These are phyloP conservation scores for Poicephalus gulielmi DNA, from an alignment of 2,113 vertebrate species.

Conservation along the genomic window DNA sequence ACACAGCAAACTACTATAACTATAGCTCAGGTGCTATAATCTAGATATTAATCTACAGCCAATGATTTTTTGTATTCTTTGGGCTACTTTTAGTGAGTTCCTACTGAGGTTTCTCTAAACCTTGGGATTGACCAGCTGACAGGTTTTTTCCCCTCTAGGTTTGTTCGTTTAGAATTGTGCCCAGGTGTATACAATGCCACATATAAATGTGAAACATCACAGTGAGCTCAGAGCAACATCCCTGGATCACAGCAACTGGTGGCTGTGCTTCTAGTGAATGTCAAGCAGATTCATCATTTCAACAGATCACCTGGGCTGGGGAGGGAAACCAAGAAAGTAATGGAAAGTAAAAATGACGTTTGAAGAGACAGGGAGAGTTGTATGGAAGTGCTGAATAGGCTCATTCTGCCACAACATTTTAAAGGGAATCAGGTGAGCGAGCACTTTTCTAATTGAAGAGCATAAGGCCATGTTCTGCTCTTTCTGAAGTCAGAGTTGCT, in stretches of 20 bases:
- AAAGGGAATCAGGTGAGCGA: background rate
- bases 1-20: background rate
- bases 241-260: background rate
- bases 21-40: background rate
- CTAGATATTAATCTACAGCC: background rate
- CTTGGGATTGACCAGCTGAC: background rate
- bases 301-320: background rate
- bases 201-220: fast-evolving
- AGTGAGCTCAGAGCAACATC: background rate
- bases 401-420: background rate
- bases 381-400: background rate
- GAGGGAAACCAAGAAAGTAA: background rate
- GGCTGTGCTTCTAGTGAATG: background rate
- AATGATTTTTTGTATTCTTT: background rate
- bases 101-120: background rate
- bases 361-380: background rate
- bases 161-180: background rate
- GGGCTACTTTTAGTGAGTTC: background rate
- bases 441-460: background rate
- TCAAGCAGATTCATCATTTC: background rate
- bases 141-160: background rate
- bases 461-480: background rate
- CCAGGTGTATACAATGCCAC: too few relatives aligned
- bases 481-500: background rate
- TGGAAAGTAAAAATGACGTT: background rate